phyloP scores from a whole-genome alignment of 2,888 invertebrate species.

The Nomada ruficornis region DNA sequence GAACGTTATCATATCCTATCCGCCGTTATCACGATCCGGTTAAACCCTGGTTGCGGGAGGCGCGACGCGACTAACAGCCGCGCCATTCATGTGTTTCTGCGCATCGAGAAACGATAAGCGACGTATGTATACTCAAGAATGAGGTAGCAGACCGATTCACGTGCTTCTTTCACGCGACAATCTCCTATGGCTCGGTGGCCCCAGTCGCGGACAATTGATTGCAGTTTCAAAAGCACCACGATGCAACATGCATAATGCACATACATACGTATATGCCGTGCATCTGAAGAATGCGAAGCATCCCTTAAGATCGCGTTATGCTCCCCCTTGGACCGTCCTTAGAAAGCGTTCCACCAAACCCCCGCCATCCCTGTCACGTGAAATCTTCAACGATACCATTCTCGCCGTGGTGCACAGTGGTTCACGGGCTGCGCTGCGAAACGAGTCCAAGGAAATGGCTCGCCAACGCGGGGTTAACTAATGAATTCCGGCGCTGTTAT shows the following conservation, averaged over 20 bases:
- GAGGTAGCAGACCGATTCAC: constrained; percentile 12
- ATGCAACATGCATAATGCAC: no score
- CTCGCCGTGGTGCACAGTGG: constrained; percentile 13
- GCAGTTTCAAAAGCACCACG: constrained; percentile 29
- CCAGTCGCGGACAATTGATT: constrained; percentile 33
- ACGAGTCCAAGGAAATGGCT: constrained; percentile 62
- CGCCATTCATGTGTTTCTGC: background rate
- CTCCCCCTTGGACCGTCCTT: constrained; percentile 17
- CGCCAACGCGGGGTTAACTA: constrained; percentile 66
- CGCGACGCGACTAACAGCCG: background rate
- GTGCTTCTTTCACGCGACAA: constrained; percentile 11
- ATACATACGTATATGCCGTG: background rate
- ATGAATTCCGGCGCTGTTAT: constrained; percentile 71
- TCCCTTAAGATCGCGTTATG: background rate
- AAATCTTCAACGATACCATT: constrained; percentile 66
- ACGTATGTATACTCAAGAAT: constrained; percentile 10
- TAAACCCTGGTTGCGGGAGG: constrained; percentile 14
- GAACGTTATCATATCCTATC: constrained; percentile 11
- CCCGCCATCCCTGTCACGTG: constrained; percentile 16
- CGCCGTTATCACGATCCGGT: background rate
- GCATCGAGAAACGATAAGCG: constrained; percentile 22
- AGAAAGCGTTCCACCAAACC: constrained; percentile 42
- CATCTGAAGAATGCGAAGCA: background rate
- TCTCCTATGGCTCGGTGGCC: background rate
- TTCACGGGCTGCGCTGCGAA: constrained; percentile 44